phyloP scores from a whole-genome alignment of 2,888 invertebrate genomes.

The Colletes collaris region DNA sequence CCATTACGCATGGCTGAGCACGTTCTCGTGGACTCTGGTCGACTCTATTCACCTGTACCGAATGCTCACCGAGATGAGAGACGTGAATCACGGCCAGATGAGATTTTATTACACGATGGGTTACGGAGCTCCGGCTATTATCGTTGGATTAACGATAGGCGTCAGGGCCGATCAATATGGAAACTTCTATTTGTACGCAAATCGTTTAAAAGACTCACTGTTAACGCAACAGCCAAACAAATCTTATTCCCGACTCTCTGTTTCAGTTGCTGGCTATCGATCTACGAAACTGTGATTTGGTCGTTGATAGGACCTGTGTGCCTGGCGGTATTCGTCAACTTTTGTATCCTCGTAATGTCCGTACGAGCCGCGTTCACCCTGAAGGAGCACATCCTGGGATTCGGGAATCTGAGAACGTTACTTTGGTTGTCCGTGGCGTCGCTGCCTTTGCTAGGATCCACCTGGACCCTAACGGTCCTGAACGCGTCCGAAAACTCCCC shows the following conservation, averaged over 20 bases:
- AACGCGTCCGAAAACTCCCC: constrained; percentile 90
- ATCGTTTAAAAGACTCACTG: not conserved
- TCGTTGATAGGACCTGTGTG: constrained; percentile 96
- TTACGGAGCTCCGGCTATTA: constrained; percentile 95
- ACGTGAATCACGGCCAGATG: constrained; percentile 98
- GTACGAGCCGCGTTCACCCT: constrained; percentile 95
- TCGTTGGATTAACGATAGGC: constrained; percentile 95
- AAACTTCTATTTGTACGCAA: constrained; percentile 95
- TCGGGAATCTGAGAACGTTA: constrained; percentile 88
- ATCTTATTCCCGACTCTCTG: constrained; percentile 26
- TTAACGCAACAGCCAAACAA: not conserved
- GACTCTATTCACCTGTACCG: constrained; percentile 96
- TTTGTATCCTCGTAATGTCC: constrained; percentile 92
- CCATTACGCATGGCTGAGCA: constrained; percentile 96
- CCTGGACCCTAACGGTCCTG: constrained; percentile 93
- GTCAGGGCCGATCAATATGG: constrained; percentile 98
- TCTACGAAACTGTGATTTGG: constrained; percentile 97
- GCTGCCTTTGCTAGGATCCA: constrained; percentile 91
- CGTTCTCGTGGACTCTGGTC: constrained; percentile 96
- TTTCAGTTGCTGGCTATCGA: constrained; percentile 96
- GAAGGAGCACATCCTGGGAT: constrained; percentile 94
- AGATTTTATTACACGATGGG: constrained; percentile 95
- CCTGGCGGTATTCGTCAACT: constrained; percentile 90
- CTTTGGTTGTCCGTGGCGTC: constrained; percentile 95
- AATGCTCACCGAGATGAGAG: constrained; percentile 96